Conservation (phyloP, 2,113 vertebrate species). For the Tragelaphus scriptus region DNA sequence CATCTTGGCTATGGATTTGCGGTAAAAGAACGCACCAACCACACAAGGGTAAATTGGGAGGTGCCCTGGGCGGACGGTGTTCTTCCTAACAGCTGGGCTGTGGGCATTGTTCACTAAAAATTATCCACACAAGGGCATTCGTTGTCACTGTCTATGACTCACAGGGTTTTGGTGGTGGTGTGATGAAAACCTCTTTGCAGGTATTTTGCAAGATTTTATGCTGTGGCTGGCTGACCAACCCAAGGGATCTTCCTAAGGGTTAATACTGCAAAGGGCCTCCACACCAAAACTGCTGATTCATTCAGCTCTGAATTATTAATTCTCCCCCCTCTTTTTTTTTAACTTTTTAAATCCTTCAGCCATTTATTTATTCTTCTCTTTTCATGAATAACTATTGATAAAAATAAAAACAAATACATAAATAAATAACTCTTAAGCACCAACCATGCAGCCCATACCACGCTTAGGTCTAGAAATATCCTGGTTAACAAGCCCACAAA, state of each 20-base stretch:
- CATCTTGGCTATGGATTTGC: background rate
- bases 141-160: background rate
- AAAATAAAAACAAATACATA: background rate
- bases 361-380: background rate
- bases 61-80: background rate
- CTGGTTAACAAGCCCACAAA: background rate
- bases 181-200: background rate
- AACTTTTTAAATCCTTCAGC: background rate
- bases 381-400: background rate
- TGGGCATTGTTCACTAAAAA: background rate
- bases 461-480: background rate
- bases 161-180: background rate
- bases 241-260: background rate
- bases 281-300: background rate
- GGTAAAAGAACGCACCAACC: background rate
- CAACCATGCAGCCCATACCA: background rate
- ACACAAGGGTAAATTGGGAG: background rate
- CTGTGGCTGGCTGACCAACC: background rate
- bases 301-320: background rate
- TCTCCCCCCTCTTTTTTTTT: fast-evolving
- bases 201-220: background rate
- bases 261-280: background rate
- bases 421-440: background rate
- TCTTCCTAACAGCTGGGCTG: background rate
- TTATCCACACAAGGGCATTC: background rate